These are phyloP conservation scores for Tuta absoluta DNA, from an alignment of 2,888 invertebrate genomes.

Conservation along the genomic window DNA sequence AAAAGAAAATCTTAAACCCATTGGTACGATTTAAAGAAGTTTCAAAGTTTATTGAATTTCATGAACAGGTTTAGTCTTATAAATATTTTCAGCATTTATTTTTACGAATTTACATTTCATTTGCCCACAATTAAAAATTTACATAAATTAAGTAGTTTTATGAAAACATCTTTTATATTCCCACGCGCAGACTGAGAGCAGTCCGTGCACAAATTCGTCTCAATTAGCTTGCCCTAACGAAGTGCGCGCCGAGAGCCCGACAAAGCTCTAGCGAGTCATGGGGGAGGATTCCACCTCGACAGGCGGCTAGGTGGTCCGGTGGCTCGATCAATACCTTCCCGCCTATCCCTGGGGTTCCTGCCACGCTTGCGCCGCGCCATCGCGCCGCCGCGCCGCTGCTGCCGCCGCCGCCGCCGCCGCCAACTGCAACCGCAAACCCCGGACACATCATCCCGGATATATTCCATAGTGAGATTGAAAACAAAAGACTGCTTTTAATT, in stretches of 20 bases:
- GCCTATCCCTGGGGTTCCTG: conserved; percentile 23
- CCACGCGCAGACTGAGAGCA: not conserved
- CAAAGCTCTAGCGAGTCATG: not conserved
- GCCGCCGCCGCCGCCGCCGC: not conserved
- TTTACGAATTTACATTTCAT: not conserved
- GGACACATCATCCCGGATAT: conserved; percentile 14
- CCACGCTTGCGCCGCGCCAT: conserved; percentile 20
- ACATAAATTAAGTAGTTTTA: not conserved
- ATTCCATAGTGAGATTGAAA: conserved; percentile 21
- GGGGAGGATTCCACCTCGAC: not conserved
- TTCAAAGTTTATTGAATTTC: no score
- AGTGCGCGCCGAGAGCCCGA: not conserved
- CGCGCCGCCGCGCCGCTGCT: not conserved
- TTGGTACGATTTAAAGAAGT: no score
- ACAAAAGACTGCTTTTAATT: conserved; percentile 29
- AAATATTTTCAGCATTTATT: no score
- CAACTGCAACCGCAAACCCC: not conserved
- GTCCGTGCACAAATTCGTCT: not conserved
- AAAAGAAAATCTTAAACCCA: no score
- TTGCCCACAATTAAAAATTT: not conserved
- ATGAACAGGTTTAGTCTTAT: no score
- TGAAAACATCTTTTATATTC: conserved; percentile 2
- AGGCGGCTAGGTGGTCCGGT: conserved; percentile 22
- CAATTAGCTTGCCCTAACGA: conserved; percentile 4
- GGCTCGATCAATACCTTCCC: conserved; percentile 30